These are phyloP conservation scores for Pterois miles DNA, from an alignment of 2,797 vertebrate genomes.

Conservation along the genomic window DNA sequence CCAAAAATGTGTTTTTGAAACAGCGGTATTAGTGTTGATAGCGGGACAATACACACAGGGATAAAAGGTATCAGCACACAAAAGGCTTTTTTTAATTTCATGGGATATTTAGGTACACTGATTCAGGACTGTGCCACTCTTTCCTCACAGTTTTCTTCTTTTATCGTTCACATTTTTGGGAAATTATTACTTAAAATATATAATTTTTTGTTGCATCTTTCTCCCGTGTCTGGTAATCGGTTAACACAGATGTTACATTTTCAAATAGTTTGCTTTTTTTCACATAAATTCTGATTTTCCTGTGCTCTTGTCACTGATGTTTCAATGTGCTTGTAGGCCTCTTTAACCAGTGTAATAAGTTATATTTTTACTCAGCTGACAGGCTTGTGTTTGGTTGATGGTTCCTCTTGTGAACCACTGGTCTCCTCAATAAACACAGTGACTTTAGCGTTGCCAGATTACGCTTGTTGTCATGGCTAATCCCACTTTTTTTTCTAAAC, in stretches of 20 bases:
- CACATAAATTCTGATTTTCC: conserved; percentile 3
- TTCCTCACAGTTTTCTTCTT: neutral
- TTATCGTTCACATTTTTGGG: conserved; percentile 35
- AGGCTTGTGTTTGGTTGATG: neutral
- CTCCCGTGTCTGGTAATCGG: neutral
- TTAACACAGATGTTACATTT: neutral
- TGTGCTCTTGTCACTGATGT: conserved; percentile 43
- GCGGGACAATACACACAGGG: neutral
- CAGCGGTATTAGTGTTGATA: neutral
- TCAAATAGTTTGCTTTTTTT: neutral
- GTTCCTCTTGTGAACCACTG: neutral
- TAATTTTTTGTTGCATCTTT: neutral
- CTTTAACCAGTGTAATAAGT: neutral
- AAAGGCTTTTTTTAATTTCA: neutral
- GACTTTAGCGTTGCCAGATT: conserved; percentile 1
- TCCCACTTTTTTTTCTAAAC: neutral
- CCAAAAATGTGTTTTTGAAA: neutral
- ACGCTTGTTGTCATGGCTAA: neutral
- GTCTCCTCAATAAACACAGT: conserved; percentile 1
- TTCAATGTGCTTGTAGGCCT: conserved; percentile 36
- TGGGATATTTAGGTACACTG: neutral
- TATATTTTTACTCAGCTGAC: neutral
- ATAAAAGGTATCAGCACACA: neutral
- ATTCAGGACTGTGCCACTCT: conserved; percentile 1
- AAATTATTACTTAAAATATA: conserved; percentile 25